These are phyloP conservation scores for Suillia variegata DNA, from an alignment of 2,888 invertebrate genomes.

Conservation along the genomic window DNA sequence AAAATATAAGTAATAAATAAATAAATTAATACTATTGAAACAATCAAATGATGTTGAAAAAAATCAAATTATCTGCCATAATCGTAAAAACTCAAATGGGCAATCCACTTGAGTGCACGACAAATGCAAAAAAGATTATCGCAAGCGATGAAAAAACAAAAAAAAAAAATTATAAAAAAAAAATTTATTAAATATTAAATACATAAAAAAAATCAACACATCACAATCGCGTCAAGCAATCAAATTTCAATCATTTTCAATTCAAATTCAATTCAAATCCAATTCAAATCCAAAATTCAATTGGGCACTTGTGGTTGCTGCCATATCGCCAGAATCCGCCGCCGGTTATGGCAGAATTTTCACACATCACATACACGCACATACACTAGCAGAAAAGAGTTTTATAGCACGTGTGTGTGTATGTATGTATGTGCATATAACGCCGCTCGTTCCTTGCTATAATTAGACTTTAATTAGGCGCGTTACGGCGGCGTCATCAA, in stretches of 20 bases:
- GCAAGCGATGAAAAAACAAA: too few relatives aligned
- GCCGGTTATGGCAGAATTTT: background rate
- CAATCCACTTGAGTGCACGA: background rate
- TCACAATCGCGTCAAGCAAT: background rate
- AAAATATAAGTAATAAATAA: too few relatives aligned
- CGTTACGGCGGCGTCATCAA: background rate
- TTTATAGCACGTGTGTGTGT: background rate
- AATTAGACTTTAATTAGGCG: background rate
- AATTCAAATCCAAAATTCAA: too few relatives aligned
- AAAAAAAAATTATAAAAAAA: too few relatives aligned
- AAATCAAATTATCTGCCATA: background rate
- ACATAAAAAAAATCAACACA: background rate
- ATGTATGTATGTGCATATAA: background rate
- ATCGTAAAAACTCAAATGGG: background rate
- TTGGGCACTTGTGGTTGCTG: background rate
- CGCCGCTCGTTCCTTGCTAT: too few relatives aligned
- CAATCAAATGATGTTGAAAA: background rate
- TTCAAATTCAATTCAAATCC: too few relatives aligned
- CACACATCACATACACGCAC: background rate
- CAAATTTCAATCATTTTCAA: conserved; percentile 1
- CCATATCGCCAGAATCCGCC: background rate
- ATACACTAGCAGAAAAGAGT: background rate
- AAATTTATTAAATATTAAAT: too few relatives aligned
- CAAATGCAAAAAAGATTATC: background rate
- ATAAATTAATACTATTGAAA: too few relatives aligned